A percentile compares a stretch with the other conserved stretches of the same genome.
phyloP scores from a whole-genome alignment of 2,888 invertebrate genomes.

The Cataglyphis albicans region DNA sequence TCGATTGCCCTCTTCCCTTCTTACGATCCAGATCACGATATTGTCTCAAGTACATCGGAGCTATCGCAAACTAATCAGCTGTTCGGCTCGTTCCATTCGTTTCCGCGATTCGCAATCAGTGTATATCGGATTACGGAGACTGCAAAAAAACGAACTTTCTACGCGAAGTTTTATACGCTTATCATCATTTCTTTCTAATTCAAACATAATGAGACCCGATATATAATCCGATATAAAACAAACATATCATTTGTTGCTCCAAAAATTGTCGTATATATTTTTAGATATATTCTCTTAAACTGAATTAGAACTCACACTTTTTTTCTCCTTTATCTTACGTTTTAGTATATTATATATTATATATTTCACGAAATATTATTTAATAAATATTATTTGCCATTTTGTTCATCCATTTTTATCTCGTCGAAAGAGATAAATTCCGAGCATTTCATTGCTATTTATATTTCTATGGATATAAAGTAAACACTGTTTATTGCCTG shows the following conservation, averaged over 20 bases:
- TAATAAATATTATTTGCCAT: background rate
- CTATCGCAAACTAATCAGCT: conserved; percentile 46
- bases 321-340: background rate
- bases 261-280: conserved; percentile 4
- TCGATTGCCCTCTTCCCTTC: conserved; percentile 43
- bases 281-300: background rate
- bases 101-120: conserved; percentile 44
- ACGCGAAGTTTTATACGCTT: conserved; percentile 19
- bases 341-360: background rate
- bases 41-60: conserved; percentile 44
- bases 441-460: background rate
- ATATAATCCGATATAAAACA: background rate
- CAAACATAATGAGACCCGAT: background rate
- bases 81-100: conserved; percentile 40
- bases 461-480: conserved; percentile 3
- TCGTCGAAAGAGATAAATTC: background rate
- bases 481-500: background rate
- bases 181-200: background rate
- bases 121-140: conserved; percentile 22
- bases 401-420: background rate
- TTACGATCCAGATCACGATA: conserved; percentile 42
- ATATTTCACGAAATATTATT: background rate
- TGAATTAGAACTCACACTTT: background rate
- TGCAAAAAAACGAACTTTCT: conserved; percentile 5
- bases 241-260: background rate